phyloP scores from a whole-genome alignment of 2,888 invertebrate species.

The Scelioninae gen. 1 region DNA sequence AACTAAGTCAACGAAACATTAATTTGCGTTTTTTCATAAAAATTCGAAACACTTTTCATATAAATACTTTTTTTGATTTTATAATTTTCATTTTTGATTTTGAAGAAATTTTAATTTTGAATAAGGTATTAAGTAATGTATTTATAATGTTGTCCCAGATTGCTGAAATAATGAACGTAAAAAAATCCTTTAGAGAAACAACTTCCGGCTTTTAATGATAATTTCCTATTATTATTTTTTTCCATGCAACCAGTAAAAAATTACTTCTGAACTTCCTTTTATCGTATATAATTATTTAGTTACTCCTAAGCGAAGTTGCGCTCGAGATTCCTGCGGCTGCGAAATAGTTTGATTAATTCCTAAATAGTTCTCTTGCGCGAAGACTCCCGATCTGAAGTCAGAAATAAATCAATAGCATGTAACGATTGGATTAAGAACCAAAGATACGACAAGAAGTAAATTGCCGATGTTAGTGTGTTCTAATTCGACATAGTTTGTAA shows the following conservation, averaged over 20 bases:
- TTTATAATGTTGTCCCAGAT: too few species aligned
- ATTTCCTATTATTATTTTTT: constrained; percentile 10
- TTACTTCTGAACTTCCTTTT: constrained; percentile 13
- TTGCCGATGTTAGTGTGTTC: constrained; percentile 71
- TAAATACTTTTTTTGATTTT: too few species aligned
- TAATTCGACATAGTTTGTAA: constrained; percentile 39
- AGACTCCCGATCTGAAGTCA: constrained; percentile 60
- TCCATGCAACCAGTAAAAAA: background rate
- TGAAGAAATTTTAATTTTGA: too few species aligned
- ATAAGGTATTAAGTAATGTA: too few species aligned
- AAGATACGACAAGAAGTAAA: constrained; percentile 83
- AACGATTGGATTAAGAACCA: constrained; percentile 63
- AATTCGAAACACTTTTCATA: too few species aligned
- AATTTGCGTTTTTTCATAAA: too few species aligned
- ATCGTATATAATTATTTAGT: constrained; percentile 57
- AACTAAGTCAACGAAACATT: too few species aligned
- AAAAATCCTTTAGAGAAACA: background rate
- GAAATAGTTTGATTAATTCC: constrained; percentile 70
- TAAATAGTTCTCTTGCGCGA: constrained; percentile 62
- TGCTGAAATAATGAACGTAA: background rate
- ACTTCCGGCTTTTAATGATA: background rate
- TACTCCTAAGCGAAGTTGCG: constrained; percentile 39
- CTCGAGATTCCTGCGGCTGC: constrained; percentile 58
- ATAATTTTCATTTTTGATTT: too few species aligned
- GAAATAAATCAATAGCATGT: constrained; percentile 63